These are phyloP conservation scores for Malurus cyaneus DNA, from an alignment of 2,113 vertebrate genomes.

Conservation along the genomic window DNA sequence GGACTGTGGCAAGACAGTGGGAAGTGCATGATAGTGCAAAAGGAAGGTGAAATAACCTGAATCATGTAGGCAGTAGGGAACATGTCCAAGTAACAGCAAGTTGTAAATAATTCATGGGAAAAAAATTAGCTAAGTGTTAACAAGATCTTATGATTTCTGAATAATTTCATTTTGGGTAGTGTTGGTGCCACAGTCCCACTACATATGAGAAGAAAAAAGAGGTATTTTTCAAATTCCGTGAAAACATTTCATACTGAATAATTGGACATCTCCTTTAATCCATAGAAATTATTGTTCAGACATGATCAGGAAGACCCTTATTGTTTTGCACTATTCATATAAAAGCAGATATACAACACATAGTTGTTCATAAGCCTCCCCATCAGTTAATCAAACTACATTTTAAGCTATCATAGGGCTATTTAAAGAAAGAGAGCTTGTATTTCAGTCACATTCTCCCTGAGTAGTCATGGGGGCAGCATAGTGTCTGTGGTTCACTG, in stretches of 20 bases:
- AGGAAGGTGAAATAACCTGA: background rate
- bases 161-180: background rate
- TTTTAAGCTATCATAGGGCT: background rate
- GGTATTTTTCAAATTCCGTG: background rate
- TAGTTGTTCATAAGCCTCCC: background rate
- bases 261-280: background rate
- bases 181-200: background rate
- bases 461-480: background rate
- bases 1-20: background rate
- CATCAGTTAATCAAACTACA: background rate
- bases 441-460: background rate
- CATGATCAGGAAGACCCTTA: background rate
- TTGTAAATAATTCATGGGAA: conserved; percentile 34
- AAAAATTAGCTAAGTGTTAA: background rate
- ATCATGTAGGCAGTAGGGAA: background rate
- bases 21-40: background rate
- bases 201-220: background rate
- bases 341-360: background rate
- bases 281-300: background rate
- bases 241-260: background rate
- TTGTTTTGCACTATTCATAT: background rate
- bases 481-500: background rate
- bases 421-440: background rate
- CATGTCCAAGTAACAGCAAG: background rate
- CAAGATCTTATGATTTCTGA: background rate